These are phyloP conservation scores for Platynereis dumerilii DNA, from an alignment of 2,888 invertebrate species.

Conservation along the genomic window DNA sequence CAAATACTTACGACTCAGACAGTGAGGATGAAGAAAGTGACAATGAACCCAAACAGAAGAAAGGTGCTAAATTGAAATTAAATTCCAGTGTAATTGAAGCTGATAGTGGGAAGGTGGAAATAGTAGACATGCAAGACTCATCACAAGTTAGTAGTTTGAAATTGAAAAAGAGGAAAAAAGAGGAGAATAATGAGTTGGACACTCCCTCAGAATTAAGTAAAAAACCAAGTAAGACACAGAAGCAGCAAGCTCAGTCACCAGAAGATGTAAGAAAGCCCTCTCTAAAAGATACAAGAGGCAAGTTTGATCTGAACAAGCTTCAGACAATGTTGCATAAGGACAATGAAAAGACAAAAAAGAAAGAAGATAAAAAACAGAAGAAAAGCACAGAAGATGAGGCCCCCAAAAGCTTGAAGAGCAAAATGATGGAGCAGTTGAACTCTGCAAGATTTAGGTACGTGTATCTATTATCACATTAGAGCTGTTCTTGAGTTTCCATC, in stretches of 20 bases:
- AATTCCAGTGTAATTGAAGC: background rate
- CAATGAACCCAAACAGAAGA: slow-evolving; percentile 12
- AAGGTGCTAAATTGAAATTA: background rate
- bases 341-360: no score
- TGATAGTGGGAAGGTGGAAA: background rate
- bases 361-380: background rate
- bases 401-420: slow-evolving; percentile 64
- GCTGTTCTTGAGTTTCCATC: no score
- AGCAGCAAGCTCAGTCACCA: no score
- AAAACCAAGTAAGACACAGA: slow-evolving; percentile 7
- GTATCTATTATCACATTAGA: no score
- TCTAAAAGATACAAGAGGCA: no score
- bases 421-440: slow-evolving; percentile 76
- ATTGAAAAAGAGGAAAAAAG: background rate
- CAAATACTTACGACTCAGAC: no score
- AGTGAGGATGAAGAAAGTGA: no score
- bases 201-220: slow-evolving; percentile 1
- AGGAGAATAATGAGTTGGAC: background rate
- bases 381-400: background rate
- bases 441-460: slow-evolving; percentile 77
- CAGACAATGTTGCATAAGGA: no score
- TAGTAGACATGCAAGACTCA: background rate
- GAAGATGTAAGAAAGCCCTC: no score
- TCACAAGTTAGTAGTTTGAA: background rate
- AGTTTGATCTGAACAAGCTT: no score